Conservation (phyloP, 1,140 invertebrate genomes). For the Propsilocerus akamusi region DNA sequence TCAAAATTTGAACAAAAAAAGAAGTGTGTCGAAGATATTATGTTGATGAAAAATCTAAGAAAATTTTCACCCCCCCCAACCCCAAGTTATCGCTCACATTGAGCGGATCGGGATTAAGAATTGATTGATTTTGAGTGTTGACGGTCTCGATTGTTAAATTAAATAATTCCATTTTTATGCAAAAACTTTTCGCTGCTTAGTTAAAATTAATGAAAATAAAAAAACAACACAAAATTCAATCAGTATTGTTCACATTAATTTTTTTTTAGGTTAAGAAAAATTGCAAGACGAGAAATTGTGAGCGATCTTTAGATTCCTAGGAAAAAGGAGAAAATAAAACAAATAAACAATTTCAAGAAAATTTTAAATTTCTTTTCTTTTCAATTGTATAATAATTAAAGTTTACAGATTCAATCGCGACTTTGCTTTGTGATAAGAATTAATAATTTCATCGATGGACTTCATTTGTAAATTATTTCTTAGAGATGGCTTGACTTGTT, state of each 20-base stretch:
- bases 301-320: no score
- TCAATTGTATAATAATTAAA: no score
- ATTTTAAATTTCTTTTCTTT: no score
- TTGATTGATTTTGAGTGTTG: not conserved
- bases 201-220: not conserved
- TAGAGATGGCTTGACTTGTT: not conserved
- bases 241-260: no score
- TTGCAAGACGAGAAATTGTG: no score
- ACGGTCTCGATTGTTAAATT: not conserved
- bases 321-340: no score
- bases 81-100: constrained; percentile 2
- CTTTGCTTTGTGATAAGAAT: not conserved
- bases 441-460: not conserved
- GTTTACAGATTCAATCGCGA: not conserved
- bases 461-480: not conserved
- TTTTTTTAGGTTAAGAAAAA: no score
- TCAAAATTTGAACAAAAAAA: not conserved
- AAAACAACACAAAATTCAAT: not conserved
- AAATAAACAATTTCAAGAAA: no score
- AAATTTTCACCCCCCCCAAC: not conserved
- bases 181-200: no score
- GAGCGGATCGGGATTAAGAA: not conserved
- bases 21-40: not conserved
- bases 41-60: not conserved
- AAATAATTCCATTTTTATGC: not conserved